A percentile compares a stretch with the other conserved stretches of the same genome.
phyloP scores from a whole-genome alignment of 2,113 vertebrate genomes.

The Ifrita kowaldi region DNA sequence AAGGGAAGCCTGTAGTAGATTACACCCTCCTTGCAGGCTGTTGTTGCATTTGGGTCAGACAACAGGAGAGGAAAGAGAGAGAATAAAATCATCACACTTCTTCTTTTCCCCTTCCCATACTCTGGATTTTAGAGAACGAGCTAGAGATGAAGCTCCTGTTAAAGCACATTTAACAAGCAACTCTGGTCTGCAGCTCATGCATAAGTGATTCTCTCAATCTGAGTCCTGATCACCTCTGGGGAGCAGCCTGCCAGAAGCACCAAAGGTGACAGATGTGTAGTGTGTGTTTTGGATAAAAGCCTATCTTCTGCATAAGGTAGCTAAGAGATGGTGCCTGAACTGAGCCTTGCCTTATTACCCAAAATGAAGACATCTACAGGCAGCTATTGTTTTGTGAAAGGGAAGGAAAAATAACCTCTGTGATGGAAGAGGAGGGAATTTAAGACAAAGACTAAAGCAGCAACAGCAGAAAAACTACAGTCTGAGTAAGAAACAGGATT shows the following conservation, averaged over 20 bases:
- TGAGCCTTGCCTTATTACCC: not conserved
- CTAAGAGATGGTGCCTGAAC: not conserved
- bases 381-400: not conserved
- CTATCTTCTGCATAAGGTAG: not conserved
- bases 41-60: not conserved
- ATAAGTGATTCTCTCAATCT: not conserved
- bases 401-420: not conserved
- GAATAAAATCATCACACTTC: not conserved
- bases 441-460: not conserved
- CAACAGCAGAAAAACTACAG: not conserved
- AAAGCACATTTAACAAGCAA: not conserved
- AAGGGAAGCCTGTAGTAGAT: not conserved
- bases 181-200: not conserved
- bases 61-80: not conserved
- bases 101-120: not conserved
- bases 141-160: not conserved
- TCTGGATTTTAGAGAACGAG: not conserved
- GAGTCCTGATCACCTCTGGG: not conserved
- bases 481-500: not conserved
- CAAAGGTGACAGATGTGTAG: constrained; percentile 12
- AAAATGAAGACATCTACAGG: not conserved
- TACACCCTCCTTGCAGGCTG: not conserved
- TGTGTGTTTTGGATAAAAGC: constrained; percentile 8
- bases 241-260: not conserved
- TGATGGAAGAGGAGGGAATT: not conserved